Evolutionary conservation across 2,888 invertebrate species (phyloP).

Genomic region (Diarsia brunnea): DNA sequence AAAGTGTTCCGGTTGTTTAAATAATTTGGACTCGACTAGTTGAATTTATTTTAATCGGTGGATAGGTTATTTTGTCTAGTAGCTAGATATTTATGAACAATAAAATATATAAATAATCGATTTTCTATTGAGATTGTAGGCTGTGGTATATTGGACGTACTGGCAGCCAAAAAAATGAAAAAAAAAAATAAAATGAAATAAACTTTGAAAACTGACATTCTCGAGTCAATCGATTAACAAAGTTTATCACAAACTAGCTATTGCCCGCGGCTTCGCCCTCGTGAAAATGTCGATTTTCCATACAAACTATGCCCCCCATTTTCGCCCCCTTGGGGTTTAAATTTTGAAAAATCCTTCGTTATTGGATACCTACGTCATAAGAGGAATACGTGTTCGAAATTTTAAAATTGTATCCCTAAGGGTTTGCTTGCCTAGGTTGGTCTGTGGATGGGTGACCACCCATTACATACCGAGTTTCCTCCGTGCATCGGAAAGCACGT

Average conservation of each 20-base stretch:
- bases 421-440: too few relatives aligned
- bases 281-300: too few relatives aligned
- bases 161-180: background rate
- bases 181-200: background rate
- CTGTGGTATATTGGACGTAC: background rate
- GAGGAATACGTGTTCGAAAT: too few relatives aligned
- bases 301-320: too few relatives aligned
- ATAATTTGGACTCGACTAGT: constrained; percentile 25
- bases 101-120: background rate
- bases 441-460: too few relatives aligned
- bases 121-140: background rate
- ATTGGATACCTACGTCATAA: too few relatives aligned
- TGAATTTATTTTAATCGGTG: constrained; percentile 17
- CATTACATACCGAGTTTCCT: too few relatives aligned
- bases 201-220: background rate
- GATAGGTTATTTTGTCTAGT: constrained; percentile 9
- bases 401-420: too few relatives aligned
- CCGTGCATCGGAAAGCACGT: too few relatives aligned
- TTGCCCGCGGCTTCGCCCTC: too few relatives aligned
- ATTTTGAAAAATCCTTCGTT: too few relatives aligned
- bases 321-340: too few relatives aligned
- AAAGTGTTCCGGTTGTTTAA: constrained; percentile 33
- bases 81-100: background rate
- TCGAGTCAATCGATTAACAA: background rate
- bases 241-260: background rate